phyloP scores from a whole-genome alignment of 1,140 invertebrate species.

The Heliconius hermathena region DNA sequence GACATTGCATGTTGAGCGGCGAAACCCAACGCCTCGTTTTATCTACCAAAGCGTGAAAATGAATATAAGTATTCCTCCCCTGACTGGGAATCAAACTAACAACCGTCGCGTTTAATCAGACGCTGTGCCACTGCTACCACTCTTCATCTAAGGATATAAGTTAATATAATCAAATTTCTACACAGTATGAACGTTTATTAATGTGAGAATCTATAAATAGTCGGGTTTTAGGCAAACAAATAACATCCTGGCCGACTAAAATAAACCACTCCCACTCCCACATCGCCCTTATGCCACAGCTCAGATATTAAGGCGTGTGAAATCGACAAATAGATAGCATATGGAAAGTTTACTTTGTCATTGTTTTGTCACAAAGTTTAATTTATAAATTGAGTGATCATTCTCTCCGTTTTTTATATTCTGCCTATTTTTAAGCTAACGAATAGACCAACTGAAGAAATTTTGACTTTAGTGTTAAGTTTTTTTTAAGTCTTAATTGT shows the following conservation, averaged over 20 bases:
- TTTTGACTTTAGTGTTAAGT: no score
- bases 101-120: not conserved
- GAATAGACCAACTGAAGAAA: no score
- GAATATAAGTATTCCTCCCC: not conserved
- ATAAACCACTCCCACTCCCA: conserved; percentile 15
- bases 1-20: no score
- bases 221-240: conserved; percentile 10
- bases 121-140: no score
- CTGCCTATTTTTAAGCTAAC: not conserved
- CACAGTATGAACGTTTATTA: not conserved
- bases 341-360: not conserved
- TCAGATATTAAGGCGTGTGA: not conserved
- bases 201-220: conserved; percentile 7
- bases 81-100: not conserved
- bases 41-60: no score
- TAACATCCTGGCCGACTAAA: conserved; percentile 20
- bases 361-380: no score
- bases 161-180: no score
- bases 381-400: not conserved
- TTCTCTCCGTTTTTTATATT: not conserved
- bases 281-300: conserved; percentile 5
- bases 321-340: not conserved
- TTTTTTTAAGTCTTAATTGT: no score
- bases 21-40: no score
- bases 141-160: no score